A percentile compares a stretch with the other conserved stretches of the same genome.
These are phyloP conservation scores for Formica exsecta DNA, from an alignment of 1,140 invertebrate genomes.

Conservation along the genomic window DNA sequence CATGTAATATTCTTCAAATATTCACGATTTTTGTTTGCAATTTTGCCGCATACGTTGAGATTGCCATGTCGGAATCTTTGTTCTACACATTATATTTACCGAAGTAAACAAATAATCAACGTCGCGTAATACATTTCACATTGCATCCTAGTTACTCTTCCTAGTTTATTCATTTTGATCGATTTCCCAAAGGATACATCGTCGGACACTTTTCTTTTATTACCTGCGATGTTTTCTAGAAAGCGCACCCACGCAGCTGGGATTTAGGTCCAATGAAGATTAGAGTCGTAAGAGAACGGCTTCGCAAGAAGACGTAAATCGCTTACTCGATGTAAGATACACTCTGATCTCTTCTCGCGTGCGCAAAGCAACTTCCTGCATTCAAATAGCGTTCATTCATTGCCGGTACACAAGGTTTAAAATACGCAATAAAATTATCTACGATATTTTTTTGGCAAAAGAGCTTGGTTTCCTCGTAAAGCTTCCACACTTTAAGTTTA, in stretches of 20 bases:
- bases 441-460: background rate
- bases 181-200: conserved; percentile 54
- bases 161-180: conserved; percentile 31
- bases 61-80: background rate
- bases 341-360: background rate
- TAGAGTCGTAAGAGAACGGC: background rate
- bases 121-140: conserved; percentile 8
- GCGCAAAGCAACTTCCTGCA: background rate
- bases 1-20: conserved; percentile 7
- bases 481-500: background rate
- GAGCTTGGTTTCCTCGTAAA: no score
- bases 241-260: background rate
- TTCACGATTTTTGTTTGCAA: background rate
- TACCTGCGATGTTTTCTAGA: conserved; percentile 9
- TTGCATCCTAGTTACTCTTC: conserved; percentile 31
- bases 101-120: conserved; percentile 40
- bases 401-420: background rate
- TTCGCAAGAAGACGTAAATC: conserved; percentile 28
- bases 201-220: conserved; percentile 3
- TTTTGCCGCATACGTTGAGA: background rate
- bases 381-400: conserved; percentile 2
- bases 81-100: background rate
- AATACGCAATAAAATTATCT: background rate
- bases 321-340: conserved; percentile 8
- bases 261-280: conserved; percentile 39